phyloP scores from a whole-genome alignment of 2,113 vertebrate genomes.

The Mesitornis unicolor region DNA sequence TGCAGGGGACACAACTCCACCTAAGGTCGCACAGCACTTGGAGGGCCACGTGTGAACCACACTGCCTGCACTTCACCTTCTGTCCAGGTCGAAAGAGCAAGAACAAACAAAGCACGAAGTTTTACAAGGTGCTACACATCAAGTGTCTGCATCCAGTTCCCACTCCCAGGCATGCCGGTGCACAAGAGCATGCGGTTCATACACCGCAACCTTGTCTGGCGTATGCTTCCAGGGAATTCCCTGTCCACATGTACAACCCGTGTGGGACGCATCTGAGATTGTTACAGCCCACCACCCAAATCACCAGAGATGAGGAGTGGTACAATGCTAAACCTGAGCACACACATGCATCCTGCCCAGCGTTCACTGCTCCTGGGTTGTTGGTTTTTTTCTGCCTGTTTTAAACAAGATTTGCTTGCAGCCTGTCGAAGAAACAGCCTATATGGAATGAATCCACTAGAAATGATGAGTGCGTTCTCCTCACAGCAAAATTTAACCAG shows the following conservation, averaged over 20 bases:
- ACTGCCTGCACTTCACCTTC: background rate
- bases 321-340: background rate
- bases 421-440: background rate
- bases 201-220: no score
- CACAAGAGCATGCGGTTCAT: background rate
- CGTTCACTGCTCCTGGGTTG: background rate
- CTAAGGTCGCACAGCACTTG: background rate
- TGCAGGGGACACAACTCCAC: background rate
- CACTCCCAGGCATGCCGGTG: background rate
- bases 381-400: background rate
- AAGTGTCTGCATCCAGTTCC: background rate
- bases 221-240: background rate
- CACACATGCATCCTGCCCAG: accelerated
- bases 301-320: background rate
- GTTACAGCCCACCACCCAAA: background rate
- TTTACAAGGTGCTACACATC: background rate
- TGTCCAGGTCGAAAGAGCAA: background rate
- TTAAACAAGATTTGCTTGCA: background rate
- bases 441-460: background rate
- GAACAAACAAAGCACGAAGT: background rate
- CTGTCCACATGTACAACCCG: background rate
- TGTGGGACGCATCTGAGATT: background rate
- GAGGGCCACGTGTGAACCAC: background rate
- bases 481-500: background rate
- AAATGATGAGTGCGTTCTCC: background rate